Evolutionary conservation across 2,888 invertebrate species (phyloP).

Genomic region (Calliphora vomitoria): DNA sequence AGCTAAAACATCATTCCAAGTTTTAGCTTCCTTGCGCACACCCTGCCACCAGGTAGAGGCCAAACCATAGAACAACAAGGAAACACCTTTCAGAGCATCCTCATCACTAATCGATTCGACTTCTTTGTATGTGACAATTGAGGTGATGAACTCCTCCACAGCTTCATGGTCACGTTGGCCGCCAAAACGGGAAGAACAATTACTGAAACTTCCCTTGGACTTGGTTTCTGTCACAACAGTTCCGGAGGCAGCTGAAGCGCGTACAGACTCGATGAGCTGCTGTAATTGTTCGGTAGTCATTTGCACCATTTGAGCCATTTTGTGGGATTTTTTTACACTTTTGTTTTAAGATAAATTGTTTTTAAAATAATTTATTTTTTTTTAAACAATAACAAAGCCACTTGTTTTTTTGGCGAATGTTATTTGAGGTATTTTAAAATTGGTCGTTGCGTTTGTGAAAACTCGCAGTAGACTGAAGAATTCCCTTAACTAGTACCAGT

Average conservation of each 20-base stretch:
- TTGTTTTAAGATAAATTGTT: no score
- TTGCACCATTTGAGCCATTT: conserved; percentile 70
- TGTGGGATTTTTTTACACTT: conserved; percentile 32
- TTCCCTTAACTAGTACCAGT: no score
- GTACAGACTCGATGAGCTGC: conserved; percentile 1
- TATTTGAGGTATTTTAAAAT: no score
- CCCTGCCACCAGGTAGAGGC: conserved; percentile 82
- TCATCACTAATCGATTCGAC: conserved; percentile 80
- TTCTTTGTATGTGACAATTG: conserved; percentile 81
- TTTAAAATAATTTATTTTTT: no score
- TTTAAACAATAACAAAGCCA: no score
- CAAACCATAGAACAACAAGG: conserved; percentile 78
- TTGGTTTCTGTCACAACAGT: neutral
- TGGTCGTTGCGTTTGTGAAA: no score
- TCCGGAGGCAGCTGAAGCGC: neutral
- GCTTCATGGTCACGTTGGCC: conserved; percentile 82
- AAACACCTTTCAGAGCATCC: conserved; percentile 80
- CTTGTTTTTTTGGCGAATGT: no score
- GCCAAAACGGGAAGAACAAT: conserved; percentile 75
- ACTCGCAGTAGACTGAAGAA: no score
- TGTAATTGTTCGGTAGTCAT: conserved; percentile 12
- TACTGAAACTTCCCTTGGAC: conserved; percentile 8
- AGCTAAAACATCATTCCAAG: conserved; percentile 79
- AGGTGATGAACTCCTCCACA: conserved; percentile 81
- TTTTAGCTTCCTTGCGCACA: conserved; percentile 79